Base-by-base conservation (phyloP, 2,797 vertebrate species). In the Enteromius radiatus region DNA sequence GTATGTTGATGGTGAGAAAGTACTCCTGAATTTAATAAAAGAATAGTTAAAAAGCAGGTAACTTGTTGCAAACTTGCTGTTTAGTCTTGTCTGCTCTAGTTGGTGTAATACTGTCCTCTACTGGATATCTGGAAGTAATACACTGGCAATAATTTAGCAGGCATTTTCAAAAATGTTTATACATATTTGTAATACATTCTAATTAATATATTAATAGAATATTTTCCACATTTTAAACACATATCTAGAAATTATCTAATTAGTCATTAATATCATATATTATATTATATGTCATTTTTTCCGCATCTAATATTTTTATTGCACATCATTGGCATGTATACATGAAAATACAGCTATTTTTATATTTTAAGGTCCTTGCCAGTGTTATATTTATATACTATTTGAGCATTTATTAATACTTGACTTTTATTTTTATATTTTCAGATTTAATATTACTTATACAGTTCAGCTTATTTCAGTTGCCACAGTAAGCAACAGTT, bases 1-100 rank as follows among this genome's bases (percentile, higher is more conserved):
- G 76, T 96, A 92, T 87, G 93, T 92, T 84, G 91, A 94, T 9
- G 93, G 95, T 96, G 90, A 91, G 93, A 87, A 23, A 90, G 93
- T 86, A 15, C 19, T 45, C 10, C 36, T 21, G 23, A 0, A 54
- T 28, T 56, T 59, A 47, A 49, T 3, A 67, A 11, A 5, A 49
- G 56, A 36, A 52, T 11, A 47, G 21, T 14, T 12, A 8, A 1
- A 26, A 52, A 59, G 38, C 38, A 41, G 3, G 21, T 1, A 14
- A 38, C 4, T 5, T 49, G n/a, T 38, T 76, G n/a, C 12, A 59
- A 36, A 38, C 52, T 41, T 59, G 12, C 28, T 49, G 7, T 49
- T 31, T 8, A 21, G 28, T 26, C 8, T 21, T 26, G 10, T 21
- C 17, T 59, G 23, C 59, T 31, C 6, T 2, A 76, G 1, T 78